Base-by-base conservation (phyloP, 2,113 vertebrate genomes). In the Ailuropoda melanoleuca region DNA sequence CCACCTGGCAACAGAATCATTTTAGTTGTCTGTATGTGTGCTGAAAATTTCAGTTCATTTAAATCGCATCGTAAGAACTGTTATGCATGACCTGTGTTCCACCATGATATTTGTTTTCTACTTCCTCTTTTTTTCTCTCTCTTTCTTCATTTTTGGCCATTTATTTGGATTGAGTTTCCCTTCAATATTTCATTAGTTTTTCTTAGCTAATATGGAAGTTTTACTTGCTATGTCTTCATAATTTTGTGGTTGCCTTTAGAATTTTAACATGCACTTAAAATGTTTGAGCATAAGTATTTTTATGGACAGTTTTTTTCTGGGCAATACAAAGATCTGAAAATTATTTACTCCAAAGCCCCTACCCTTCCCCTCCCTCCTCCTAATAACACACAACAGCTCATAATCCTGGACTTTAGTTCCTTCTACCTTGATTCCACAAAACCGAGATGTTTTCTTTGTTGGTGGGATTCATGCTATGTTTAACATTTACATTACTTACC, bases 261-360 rank as follows among this genome's bases (percentile, higher is more conserved):
- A 55, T 84, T 83, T 50, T 81, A 77, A 34, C 64, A 80, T 53
- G 92, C 24, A 60, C 75, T 64, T 92, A 37, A 92, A 74, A 85
- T 26, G 1, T 53, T 88, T 58, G 31, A 75, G 18, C 6, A 31
- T 58, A 74, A 23, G 19, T 53, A 68, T 72, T 34, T 91, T 43
- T 56, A 37, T 43, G 43, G 43, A 43, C 34, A 10, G 3, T 34
- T 78, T 89, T 56, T 90, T 62, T n/a, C 19, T 81, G 6, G 17
- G 31, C 6, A 92, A 31, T 75, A 24, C 15, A 58, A 77, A 8
- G 18, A 43, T 12, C 29, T 74, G 26, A 83, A 19, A 64, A 62
- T 64, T 62, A 43, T 64, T 93, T 81, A 8, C 17, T 14, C 5
- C 18, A 29, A 26, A 75, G 0, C 29, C n/a, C 17, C 18, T 37